These are phyloP conservation scores for Gambusia affinis DNA, from an alignment of 2,113 vertebrate species.

Conservation along the genomic window DNA sequence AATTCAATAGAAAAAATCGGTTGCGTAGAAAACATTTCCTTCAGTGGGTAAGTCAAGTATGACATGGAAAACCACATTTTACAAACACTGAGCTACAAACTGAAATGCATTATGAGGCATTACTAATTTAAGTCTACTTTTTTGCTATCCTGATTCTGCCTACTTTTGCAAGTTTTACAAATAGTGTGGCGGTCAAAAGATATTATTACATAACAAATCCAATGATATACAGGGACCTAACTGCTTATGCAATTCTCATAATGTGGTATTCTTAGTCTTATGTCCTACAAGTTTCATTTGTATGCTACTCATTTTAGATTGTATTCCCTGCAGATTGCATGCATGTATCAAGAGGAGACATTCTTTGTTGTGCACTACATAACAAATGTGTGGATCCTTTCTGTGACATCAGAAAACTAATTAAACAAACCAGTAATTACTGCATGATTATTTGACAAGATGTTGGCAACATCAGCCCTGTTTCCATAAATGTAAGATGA, in stretches of 20 bases:
- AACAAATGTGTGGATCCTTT: constrained; percentile 1
- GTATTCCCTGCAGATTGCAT: neutral
- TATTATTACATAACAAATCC: neutral
- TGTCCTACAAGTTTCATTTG: constrained; percentile 1
- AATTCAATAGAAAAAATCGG: constrained; percentile 58
- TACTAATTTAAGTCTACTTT: constrained; percentile 37
- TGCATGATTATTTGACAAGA: constrained; percentile 23
- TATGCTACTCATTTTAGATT: neutral
- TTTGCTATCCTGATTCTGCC: constrained; percentile 44
- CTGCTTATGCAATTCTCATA: neutral
- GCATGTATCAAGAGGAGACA: neutral
- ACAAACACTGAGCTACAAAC: constrained; percentile 30
- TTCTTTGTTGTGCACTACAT: constrained; percentile 13
- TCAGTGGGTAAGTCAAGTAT: constrained; percentile 49
- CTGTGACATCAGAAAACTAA: constrained; percentile 15
- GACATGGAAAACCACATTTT: constrained; percentile 40
- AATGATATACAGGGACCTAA: constrained; percentile 2
- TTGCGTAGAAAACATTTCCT: constrained; percentile 56
- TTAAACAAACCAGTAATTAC: constrained; percentile 19
- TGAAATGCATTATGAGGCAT: constrained; percentile 39
- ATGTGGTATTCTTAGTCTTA: neutral
- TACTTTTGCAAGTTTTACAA: constrained; percentile 35
- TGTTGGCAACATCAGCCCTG: constrained; percentile 18
- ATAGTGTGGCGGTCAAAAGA: constrained; percentile 14
- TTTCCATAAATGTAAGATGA: neutral